Evolutionary conservation across 2,888 invertebrate genomes (phyloP), one percentile per base, ranked within the genome.

Genomic region (Eupsilia transversa): DNA sequence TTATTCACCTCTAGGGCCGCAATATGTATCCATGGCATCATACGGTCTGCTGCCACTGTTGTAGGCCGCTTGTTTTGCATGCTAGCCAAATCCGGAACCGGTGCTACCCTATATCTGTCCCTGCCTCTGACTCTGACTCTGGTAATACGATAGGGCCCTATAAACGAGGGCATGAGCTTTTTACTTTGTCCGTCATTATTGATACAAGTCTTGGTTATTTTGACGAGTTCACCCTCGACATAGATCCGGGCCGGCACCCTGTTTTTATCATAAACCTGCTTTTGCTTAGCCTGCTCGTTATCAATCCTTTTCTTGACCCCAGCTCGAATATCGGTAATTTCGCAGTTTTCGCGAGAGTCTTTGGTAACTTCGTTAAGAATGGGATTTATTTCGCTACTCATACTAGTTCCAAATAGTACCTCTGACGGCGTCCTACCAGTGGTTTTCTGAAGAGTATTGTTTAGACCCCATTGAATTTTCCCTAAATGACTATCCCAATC

Each of bases 351-450:
- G 52, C n/a, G 38, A 38, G 38, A 6, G 3, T n/a, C 52, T n/a
- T 52, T n/a, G n/a, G n/a, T 6, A 38, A 49, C 7, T 10, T 49
- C 30, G 20, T 57, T 57, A 33, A 57, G 57, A 1, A 20, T 57
- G 30, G 30, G 57, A 33, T 57, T 52, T n/a, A 12, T 4, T 10
- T 4, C 10, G 3, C 4, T 20, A 35, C 68, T 74, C 30, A 78
- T 71, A n/a, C 0, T 23, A 0, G 27, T 27, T 0, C 77, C 74
- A 59, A 78, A 78, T 70, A 74, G 56, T 0, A 78, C 61, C 20
- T 78, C 74, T 0, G 63, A 33, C 0, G 74, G 67, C 0, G 64
- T 64, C 30, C 35, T 66, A 3, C 71, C 78, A 0, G 59, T 78
- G 0, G 63, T 67, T 14, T 67, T 78, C 10, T 78, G 67, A 0